Evolutionary conservation across 2,888 invertebrate genomes (phyloP).

Genomic region (Diachrysia chrysitis): DNA sequence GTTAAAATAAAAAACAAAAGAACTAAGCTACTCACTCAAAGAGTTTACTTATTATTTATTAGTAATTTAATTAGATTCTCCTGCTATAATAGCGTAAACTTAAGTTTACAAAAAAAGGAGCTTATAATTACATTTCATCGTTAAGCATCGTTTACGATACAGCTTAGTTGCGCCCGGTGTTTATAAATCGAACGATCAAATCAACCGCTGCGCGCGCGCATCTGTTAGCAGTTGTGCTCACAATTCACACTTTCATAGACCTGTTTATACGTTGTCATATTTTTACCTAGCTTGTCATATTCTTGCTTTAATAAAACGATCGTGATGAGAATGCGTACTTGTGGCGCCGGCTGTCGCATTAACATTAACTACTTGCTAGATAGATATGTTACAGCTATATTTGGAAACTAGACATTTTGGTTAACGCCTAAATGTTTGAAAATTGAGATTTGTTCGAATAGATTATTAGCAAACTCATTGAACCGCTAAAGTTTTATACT

Average conservation of each 20-base stretch:
- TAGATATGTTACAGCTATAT: conserved; percentile 18
- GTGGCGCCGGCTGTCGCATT: conserved; percentile 45
- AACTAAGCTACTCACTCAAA: too few relatives aligned
- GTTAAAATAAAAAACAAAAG: too few relatives aligned
- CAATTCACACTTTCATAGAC: conserved; percentile 2
- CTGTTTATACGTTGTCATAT: conserved; percentile 3
- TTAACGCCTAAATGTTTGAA: too few relatives aligned
- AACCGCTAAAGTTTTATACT: too few relatives aligned
- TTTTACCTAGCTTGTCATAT: conserved; percentile 1
- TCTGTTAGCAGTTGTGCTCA: background rate
- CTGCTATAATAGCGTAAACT: background rate
- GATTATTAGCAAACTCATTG: too few relatives aligned
- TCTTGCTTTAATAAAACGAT: conserved; percentile 16
- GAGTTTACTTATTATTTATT: background rate
- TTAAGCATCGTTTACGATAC: background rate
- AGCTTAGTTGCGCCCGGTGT: background rate
- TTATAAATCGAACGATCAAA: conserved; percentile 3
- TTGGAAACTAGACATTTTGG: background rate
- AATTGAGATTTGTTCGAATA: too few relatives aligned
- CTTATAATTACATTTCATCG: conserved; percentile 2
- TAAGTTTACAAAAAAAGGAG: background rate
- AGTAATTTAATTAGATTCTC: too few relatives aligned
- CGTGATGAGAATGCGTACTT: conserved; percentile 32
- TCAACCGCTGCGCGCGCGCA: background rate
- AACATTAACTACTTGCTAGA: conserved; percentile 27